phyloP scores from a whole-genome alignment of 2,797 vertebrate genomes.

The Leptodactylus fallax region DNA sequence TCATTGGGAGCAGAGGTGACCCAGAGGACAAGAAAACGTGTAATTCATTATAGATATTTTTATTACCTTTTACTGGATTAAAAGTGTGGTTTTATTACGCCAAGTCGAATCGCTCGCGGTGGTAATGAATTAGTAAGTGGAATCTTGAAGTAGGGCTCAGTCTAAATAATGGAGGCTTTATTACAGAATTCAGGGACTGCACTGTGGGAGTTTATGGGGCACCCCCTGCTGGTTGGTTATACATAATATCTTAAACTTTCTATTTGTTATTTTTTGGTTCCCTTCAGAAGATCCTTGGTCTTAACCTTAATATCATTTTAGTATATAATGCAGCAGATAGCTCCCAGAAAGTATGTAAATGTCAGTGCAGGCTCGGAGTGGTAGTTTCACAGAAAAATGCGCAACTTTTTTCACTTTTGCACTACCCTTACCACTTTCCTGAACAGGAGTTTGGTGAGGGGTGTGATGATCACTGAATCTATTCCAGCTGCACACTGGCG shows the following conservation, averaged over 20 bases:
- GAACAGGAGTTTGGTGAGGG: too few species aligned
- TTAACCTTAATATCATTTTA: too few species aligned
- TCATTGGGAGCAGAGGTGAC: conserved; percentile 32
- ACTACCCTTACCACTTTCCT: too few species aligned
- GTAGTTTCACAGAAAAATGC: too few species aligned
- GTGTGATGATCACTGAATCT: too few species aligned
- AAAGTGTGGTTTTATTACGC: conserved; percentile 13
- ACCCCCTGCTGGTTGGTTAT: conserved; percentile 9
- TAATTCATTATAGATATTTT: conserved; percentile 40
- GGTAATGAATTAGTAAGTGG: conserved; percentile 38
- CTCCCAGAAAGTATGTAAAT: too few species aligned
- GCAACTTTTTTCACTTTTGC: too few species aligned
- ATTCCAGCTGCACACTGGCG: too few species aligned
- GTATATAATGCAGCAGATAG: too few species aligned
- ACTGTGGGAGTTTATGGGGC: too few species aligned
- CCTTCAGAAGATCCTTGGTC: too few species aligned
- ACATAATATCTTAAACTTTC: neutral
- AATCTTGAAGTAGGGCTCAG: neutral
- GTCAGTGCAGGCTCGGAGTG: too few species aligned
- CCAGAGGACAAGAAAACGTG: conserved; percentile 20
- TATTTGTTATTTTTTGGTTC: neutral
- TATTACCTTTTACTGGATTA: conserved; percentile 45
- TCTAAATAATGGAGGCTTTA: conserved; percentile 21
- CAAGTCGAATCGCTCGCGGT: neutral
- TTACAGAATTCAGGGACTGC: neutral